Percentiles rank a stretch among this genome's conserved stretches.
Evolutionary conservation across 2,888 invertebrate genomes (phyloP).

Genomic region (Chrysomela aeneicollis): DNA sequence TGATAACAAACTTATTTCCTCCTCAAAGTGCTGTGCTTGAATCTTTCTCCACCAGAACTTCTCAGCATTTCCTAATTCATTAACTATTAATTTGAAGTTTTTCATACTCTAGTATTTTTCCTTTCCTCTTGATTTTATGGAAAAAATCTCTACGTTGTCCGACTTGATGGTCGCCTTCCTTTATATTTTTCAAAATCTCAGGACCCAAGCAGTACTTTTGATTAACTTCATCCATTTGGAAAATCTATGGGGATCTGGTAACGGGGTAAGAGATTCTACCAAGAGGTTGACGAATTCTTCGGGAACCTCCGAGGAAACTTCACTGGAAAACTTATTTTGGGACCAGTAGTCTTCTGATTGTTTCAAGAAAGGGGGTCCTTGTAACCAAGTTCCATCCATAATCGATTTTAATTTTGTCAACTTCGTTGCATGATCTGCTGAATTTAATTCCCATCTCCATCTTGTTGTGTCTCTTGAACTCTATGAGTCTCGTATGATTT

Average conservation of each 20-base stretch:
- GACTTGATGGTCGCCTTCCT: not conserved
- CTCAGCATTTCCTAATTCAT: not conserved
- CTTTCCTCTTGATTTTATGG: too few species aligned
- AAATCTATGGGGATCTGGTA: not conserved
- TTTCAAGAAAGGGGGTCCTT: constrained; percentile 4
- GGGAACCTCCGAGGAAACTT: too few species aligned
- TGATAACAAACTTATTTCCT: not conserved
- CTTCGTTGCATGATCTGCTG: not conserved
- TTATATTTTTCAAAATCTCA: not conserved
- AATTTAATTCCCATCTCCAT: constrained; percentile 5
- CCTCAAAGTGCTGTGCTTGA: not conserved
- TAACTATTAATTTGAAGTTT: not conserved
- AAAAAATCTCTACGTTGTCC: too few species aligned
- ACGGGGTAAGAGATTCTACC: not conserved
- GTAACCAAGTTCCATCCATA: constrained; percentile 2
- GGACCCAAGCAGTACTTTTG: not conserved
- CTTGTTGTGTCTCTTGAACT: not conserved
- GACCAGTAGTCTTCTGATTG: not conserved
- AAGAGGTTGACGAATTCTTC: too few species aligned
- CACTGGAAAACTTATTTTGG: too few species aligned
- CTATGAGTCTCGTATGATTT: constrained; percentile 4
- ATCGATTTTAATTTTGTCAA: not conserved
- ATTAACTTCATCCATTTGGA: not conserved
- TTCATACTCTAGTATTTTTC: too few species aligned
- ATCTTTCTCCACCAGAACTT: constrained; percentile 1